phyloP scores from a whole-genome alignment of 1,140 invertebrate genomes.

The Cephus cinctus region DNA sequence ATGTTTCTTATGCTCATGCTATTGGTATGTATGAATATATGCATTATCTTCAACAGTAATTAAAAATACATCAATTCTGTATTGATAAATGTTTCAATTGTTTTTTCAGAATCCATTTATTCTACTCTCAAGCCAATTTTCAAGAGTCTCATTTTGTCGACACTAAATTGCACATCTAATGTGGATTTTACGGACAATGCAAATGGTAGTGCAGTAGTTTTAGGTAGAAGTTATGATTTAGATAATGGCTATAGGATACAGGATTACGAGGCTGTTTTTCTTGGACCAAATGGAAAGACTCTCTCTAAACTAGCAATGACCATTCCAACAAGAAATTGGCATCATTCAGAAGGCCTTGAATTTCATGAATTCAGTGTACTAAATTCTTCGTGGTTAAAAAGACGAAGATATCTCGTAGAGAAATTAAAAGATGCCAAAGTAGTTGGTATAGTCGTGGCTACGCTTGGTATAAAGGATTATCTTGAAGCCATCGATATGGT shows the following conservation, averaged over 20 bases:
- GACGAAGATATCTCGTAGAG: constrained; percentile 81
- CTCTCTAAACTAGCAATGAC: constrained; percentile 58
- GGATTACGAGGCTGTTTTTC: constrained; percentile 59
- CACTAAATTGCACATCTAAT: constrained; percentile 46
- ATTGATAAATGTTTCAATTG: constrained; percentile 36
- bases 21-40: constrained; percentile 57
- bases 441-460: constrained; percentile 87
- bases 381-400: constrained; percentile 67
- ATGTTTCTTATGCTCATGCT: constrained; percentile 68
- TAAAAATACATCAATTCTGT: constrained; percentile 11
- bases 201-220: constrained; percentile 21
- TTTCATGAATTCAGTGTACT: constrained; percentile 42
- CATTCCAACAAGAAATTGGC: constrained; percentile 56
- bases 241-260: constrained; percentile 31
- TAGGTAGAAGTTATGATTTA: constrained; percentile 45
- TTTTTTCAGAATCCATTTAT: constrained; percentile 35
- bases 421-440: constrained; percentile 84
- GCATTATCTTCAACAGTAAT: too few species aligned
- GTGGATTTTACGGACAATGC: constrained; percentile 30
- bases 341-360: constrained; percentile 50
- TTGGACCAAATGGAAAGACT: constrained; percentile 56
- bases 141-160: constrained; percentile 36
- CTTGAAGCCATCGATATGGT: constrained; percentile 73
- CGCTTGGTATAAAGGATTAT: constrained; percentile 80
- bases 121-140: constrained; percentile 28